Percentiles rank a stretch among this genome's conserved stretches.
These are phyloP conservation scores for Hippoglossus hippoglossus DNA, from an alignment of 2,797 vertebrate species.

Conservation along the genomic window DNA sequence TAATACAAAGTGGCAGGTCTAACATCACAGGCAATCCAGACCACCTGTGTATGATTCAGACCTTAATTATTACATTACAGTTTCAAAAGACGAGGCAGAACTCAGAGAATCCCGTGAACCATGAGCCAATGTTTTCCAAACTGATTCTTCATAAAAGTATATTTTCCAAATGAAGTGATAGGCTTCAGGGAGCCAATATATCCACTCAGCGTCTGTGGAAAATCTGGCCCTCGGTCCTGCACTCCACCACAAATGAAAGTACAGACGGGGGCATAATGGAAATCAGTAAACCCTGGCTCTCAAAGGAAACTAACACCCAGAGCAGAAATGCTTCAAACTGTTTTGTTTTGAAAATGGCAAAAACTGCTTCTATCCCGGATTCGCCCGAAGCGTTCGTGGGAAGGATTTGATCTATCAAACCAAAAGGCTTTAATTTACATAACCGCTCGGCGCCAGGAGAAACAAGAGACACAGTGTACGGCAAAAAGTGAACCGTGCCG, in stretches of 20 bases:
- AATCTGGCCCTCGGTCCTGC: constrained; percentile 59
- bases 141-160: constrained; percentile 58
- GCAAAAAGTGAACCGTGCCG: constrained; percentile 54
- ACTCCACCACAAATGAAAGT: constrained; percentile 71
- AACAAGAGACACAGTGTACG: constrained; percentile 72
- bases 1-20: background rate
- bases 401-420: constrained; percentile 77
- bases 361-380: constrained; percentile 65
- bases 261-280: constrained; percentile 67
- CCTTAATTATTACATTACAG: constrained; percentile 60
- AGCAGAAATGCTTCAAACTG: constrained; percentile 66
- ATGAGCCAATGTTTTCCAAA: constrained; percentile 71
- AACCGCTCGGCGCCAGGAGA: constrained; percentile 76
- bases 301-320: constrained; percentile 73
- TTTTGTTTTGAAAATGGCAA: constrained; percentile 74
- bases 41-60: constrained; percentile 65
- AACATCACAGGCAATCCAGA: constrained; percentile 34
- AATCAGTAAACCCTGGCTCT: constrained; percentile 68
- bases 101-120: constrained; percentile 48
- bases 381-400: constrained; percentile 68
- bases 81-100: constrained; percentile 41
- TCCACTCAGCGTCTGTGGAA: constrained; percentile 74
- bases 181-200: constrained; percentile 69
- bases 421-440: constrained; percentile 81
- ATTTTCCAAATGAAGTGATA: constrained; percentile 81